A percentile compares a stretch with the other conserved stretches of the same genome.
phyloP scores from a whole-genome alignment of 1,140 invertebrate species.

The Pemphigus obesinymphae region DNA sequence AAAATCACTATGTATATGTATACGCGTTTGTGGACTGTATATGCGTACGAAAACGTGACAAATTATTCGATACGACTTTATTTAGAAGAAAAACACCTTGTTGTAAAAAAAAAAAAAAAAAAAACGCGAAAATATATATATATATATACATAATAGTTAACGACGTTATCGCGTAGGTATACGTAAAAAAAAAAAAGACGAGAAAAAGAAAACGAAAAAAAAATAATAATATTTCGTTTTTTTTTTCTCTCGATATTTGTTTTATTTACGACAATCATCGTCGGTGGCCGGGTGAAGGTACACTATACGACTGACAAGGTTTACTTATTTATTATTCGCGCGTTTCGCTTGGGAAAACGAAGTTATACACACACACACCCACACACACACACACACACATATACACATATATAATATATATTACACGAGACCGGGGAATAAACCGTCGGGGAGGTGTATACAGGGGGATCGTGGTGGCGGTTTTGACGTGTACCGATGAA shows the following conservation, averaged over 20 bases:
- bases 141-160: no score
- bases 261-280: conserved; percentile 22
- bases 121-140: no score
- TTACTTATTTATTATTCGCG: conserved; percentile 37
- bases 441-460: not conserved
- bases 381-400: no score
- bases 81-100: not conserved
- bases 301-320: conserved; percentile 20
- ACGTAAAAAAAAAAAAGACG: not conserved
- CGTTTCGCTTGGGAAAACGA: conserved; percentile 13
- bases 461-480: not conserved
- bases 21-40: no score
- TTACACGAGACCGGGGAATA: not conserved
- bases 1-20: no score
- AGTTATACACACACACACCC: not conserved
- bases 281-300: no score
- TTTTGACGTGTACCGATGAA: conserved; percentile 38
- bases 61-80: not conserved
- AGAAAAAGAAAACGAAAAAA: not conserved
- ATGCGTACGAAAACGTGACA: not conserved
- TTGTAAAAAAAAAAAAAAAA: not conserved
- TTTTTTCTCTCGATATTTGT: conserved; percentile 14
- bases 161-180: not conserved
- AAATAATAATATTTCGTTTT: conserved; percentile 31
- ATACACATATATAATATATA: no score